A percentile compares a stretch with the other conserved stretches of the same genome.
These are phyloP conservation scores for Aplodontia rufa DNA, from an alignment of 2,113 vertebrate species.

Conservation along the genomic window DNA sequence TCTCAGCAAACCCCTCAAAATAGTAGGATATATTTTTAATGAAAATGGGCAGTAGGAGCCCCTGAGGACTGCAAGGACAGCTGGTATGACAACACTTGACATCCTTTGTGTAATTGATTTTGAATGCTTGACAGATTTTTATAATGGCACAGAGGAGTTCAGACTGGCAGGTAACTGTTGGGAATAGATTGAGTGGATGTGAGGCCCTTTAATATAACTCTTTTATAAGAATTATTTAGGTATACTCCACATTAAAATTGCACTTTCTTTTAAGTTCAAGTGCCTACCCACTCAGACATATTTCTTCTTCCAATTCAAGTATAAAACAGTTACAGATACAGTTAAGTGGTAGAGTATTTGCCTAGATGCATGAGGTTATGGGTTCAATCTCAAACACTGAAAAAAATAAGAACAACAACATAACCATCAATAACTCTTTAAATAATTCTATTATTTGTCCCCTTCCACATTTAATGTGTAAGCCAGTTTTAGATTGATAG, in stretches of 20 bases:
- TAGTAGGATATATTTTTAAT: slow-evolving; percentile 59
- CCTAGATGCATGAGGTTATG: background rate
- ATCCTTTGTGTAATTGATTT: slow-evolving; percentile 83
- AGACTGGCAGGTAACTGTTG: slow-evolving; percentile 77
- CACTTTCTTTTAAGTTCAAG: slow-evolving; percentile 67
- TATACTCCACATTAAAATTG: slow-evolving; percentile 75
- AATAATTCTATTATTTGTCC: slow-evolving; percentile 7
- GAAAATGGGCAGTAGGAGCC: slow-evolving; percentile 63
- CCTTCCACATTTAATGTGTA: background rate
- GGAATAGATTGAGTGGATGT: slow-evolving; percentile 81
- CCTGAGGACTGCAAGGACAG: slow-evolving; percentile 73
- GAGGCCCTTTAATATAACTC: slow-evolving; percentile 77
- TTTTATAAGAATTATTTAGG: slow-evolving; percentile 77
- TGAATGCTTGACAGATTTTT: slow-evolving; percentile 82
- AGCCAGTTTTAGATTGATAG: slow-evolving; percentile 17
- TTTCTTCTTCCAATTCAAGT: slow-evolving; percentile 64
- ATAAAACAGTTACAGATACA: background rate
- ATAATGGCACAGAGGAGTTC: slow-evolving; percentile 75
- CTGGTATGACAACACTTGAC: slow-evolving; percentile 79
- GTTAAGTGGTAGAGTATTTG: background rate
- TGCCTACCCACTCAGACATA: slow-evolving; percentile 24
- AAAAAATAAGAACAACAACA: background rate
- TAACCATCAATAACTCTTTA: slow-evolving; percentile 48
- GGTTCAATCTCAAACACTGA: background rate
- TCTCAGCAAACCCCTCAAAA: slow-evolving; percentile 36